phyloP scores from a whole-genome alignment of 2,113 vertebrate genomes.

The Lophius piscatorius region DNA sequence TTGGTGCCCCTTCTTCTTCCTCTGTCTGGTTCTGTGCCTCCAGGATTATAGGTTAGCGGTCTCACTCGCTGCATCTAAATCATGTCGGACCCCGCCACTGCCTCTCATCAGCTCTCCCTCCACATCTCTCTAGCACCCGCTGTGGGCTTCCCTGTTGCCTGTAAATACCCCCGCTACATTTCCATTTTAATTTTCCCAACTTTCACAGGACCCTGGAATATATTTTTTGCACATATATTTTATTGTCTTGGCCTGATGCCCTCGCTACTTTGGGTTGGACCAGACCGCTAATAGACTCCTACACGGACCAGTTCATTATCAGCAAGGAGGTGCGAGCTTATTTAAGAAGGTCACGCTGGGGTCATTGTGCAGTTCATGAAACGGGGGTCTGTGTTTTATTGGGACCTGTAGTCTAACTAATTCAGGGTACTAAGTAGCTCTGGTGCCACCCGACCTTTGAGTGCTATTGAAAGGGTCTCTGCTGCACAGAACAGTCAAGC shows the following conservation, averaged over 20 bases:
- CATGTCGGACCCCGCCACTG: constrained; percentile 60
- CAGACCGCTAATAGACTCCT: constrained; percentile 66
- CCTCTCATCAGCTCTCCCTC: constrained; percentile 52
- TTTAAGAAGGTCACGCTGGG: constrained; percentile 62
- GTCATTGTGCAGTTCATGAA: constrained; percentile 65
- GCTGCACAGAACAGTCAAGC: constrained; percentile 56
- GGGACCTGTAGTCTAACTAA: constrained; percentile 62
- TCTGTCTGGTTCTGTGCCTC: constrained; percentile 55
- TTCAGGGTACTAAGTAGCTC: constrained; percentile 62
- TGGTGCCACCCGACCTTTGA: constrained; percentile 66
- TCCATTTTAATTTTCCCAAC: constrained; percentile 70
- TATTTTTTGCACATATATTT: constrained; percentile 70
- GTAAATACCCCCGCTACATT: constrained; percentile 64
- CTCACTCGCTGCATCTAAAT: constrained; percentile 73
- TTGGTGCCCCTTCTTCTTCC: constrained; percentile 51
- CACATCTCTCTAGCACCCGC: constrained; percentile 44
- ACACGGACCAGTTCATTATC: constrained; percentile 69
- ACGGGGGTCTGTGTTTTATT: constrained; percentile 65
- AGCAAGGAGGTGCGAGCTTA: constrained; percentile 59
- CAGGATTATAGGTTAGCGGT: constrained; percentile 69
- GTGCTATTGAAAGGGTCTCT: constrained; percentile 72
- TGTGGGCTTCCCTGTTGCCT: constrained; percentile 52
- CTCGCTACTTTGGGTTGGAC: constrained; percentile 40
- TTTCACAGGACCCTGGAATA: constrained; percentile 53
- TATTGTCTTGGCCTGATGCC: constrained; percentile 60